A percentile compares a stretch with the other conserved stretches of the same genome.
Evolutionary conservation across 2,888 invertebrate species (phyloP).

Genomic region (Chymomyza amoena): DNA sequence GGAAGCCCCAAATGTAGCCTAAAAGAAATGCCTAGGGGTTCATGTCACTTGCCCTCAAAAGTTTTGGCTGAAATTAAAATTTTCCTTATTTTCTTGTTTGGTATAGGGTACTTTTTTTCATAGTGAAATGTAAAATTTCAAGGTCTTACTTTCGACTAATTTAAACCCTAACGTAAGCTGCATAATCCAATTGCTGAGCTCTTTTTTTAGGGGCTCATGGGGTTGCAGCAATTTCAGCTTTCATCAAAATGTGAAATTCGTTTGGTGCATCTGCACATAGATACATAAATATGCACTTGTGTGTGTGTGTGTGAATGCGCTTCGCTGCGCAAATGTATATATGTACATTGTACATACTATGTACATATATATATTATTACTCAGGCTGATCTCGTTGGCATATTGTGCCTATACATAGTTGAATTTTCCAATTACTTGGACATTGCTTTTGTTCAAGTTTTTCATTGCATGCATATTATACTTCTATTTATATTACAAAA

Average conservation of each 20-base stretch:
- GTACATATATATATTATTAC: background rate
- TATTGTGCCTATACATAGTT: conserved; percentile 13
- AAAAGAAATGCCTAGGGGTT: too few species aligned
- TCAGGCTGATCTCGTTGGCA: conserved; percentile 10
- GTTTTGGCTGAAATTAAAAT: too few species aligned
- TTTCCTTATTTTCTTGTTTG: too few species aligned
- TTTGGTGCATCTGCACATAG: background rate
- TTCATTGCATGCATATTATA: conserved; percentile 35
- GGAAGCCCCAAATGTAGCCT: too few species aligned
- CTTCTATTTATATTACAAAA: conserved; percentile 56
- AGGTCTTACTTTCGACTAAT: conserved; percentile 34
- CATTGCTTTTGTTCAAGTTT: conserved; percentile 16
- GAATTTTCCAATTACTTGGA: conserved; percentile 58
- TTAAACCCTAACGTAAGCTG: conserved; percentile 38
- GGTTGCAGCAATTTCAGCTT: background rate
- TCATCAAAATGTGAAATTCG: background rate
- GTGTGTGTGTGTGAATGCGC: conserved; percentile 5
- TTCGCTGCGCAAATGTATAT: conserved; percentile 41
- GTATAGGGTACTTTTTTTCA: conserved; percentile 15
- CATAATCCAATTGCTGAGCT: conserved; percentile 51
- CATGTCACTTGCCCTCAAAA: too few species aligned
- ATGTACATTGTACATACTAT: conserved; percentile 22
- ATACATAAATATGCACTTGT: too few species aligned
- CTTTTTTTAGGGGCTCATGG: background rate
- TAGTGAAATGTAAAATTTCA: background rate